Conservation (phyloP, 1,140 invertebrate genomes). For the Solenopsis invicta region DNA sequence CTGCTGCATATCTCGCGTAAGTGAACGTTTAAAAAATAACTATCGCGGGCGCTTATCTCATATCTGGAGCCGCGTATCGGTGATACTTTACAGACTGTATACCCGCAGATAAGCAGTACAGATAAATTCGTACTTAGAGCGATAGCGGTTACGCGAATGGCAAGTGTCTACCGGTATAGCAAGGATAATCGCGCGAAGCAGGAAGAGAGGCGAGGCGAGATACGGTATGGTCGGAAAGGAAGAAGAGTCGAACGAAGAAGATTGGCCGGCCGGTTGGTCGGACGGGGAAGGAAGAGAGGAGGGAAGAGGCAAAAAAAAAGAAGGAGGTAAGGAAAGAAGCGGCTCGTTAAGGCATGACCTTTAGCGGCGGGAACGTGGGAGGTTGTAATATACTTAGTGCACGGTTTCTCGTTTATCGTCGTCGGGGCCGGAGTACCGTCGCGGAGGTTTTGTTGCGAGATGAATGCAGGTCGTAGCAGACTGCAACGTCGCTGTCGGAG, state of each 20-base stretch:
- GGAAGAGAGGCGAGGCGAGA: slow-evolving; percentile 39
- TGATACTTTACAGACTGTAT: slow-evolving; percentile 33
- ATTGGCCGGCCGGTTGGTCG: neutral
- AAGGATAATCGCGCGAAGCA: slow-evolving; percentile 58
- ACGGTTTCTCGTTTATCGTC: slow-evolving; percentile 83
- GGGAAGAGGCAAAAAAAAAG: slow-evolving; percentile 39
- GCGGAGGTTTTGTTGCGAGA: slow-evolving; percentile 81
- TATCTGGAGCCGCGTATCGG: slow-evolving; percentile 23
- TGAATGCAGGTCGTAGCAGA: slow-evolving; percentile 84
- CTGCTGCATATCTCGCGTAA: neutral
- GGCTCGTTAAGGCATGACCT: slow-evolving; percentile 85
- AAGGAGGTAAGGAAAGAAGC: slow-evolving; percentile 75
- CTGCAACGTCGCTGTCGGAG: slow-evolving; percentile 54
- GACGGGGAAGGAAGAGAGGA: slow-evolving; percentile 7
- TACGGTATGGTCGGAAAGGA: slow-evolving; percentile 24
- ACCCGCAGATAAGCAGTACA: neutral
- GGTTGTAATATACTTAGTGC: slow-evolving; percentile 85
- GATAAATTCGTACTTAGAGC: slow-evolving; percentile 44
- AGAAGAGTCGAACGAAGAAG: slow-evolving; percentile 24
- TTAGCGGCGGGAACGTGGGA: slow-evolving; percentile 84
- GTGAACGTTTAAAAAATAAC: neutral
- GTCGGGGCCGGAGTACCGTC: slow-evolving; percentile 66
- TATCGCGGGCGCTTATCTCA: neutral
- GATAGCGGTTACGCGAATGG: slow-evolving; percentile 24
- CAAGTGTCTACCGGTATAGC: slow-evolving; percentile 39